Evolutionary conservation across 2,113 vertebrate genomes (phyloP).

Genomic region (Dissostichus mawsoni): DNA sequence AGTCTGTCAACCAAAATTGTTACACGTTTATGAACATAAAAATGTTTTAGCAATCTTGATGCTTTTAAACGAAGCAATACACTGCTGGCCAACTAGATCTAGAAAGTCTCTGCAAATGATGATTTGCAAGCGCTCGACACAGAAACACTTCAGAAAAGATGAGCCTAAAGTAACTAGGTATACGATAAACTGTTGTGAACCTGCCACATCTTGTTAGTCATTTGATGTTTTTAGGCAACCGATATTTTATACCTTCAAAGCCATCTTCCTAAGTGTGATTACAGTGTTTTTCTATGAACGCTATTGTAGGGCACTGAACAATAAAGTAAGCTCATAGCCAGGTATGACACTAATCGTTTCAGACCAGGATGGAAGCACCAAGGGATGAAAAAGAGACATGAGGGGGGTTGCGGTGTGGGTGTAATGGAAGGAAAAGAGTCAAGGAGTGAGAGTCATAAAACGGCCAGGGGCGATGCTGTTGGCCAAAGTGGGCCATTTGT

Average conservation of each 20-base stretch:
- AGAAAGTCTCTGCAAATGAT: neutral
- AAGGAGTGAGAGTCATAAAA: slow-evolving; percentile 62
- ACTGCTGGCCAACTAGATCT: neutral
- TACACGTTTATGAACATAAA: neutral
- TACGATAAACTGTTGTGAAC: slow-evolving; percentile 5
- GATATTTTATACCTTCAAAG: neutral
- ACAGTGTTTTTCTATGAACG: slow-evolving; percentile 4
- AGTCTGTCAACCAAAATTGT: neutral
- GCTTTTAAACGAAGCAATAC: neutral
- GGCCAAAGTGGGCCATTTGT: slow-evolving; percentile 71
- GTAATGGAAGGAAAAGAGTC: slow-evolving; percentile 68
- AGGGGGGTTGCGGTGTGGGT: neutral
- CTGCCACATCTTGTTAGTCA: neutral
- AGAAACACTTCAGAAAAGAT: neutral
- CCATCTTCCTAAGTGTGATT: neutral
- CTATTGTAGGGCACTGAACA: slow-evolving; percentile 16
- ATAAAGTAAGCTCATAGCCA: slow-evolving; percentile 50
- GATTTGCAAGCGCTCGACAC: slow-evolving; percentile 21
- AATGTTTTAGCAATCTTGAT: neutral
- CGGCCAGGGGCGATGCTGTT: slow-evolving; percentile 63
- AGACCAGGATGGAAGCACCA: slow-evolving; percentile 59
- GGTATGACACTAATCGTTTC: slow-evolving; percentile 74
- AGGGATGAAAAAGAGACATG: slow-evolving; percentile 54
- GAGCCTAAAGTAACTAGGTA: neutral
- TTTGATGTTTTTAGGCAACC: neutral